Percentiles rank a stretch among this genome's conserved stretches.
phyloP scores from a whole-genome alignment of 2,888 invertebrate genomes.

The Clivina fossor region DNA sequence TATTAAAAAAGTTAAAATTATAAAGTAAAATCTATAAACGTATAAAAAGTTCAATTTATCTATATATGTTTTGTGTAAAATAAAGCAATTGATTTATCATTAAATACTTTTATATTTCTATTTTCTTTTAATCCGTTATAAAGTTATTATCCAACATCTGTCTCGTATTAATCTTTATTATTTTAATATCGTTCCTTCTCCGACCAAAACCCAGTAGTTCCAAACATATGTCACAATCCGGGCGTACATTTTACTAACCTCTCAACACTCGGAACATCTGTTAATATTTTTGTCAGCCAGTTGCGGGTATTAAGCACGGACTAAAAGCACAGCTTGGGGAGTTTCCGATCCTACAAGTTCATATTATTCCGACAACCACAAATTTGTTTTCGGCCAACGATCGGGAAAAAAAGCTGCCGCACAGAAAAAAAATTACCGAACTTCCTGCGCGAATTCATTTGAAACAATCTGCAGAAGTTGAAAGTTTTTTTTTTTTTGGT shows the following conservation, averaged over 20 bases:
- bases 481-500: too few relatives aligned
- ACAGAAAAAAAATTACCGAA: too few relatives aligned
- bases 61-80: too few relatives aligned
- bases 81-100: too few relatives aligned
- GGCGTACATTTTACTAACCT: background rate
- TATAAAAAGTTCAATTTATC: too few relatives aligned
- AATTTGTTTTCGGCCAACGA: too few relatives aligned
- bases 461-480: too few relatives aligned
- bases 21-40: too few relatives aligned
- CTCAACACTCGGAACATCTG: conserved; percentile 15
- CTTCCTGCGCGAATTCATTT: too few relatives aligned
- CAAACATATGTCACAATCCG: conserved; percentile 16
- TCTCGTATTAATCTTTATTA: background rate
- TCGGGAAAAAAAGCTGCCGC: too few relatives aligned
- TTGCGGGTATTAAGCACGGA: conserved; percentile 7
- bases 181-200: background rate
- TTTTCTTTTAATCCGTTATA: background rate
- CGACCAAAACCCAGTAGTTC: conserved; percentile 9
- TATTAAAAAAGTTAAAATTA: too few relatives aligned
- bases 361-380: too few relatives aligned
- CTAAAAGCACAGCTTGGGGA: conserved; percentile 1
- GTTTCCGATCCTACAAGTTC: conserved; percentile 20
- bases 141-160: background rate
- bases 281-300: conserved; percentile 21
- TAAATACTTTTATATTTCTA: background rate